A percentile compares a stretch with the other conserved stretches of the same genome.
These are phyloP conservation scores for Dioctria linearis DNA, from an alignment of 2,888 invertebrate species.

Conservation along the genomic window DNA sequence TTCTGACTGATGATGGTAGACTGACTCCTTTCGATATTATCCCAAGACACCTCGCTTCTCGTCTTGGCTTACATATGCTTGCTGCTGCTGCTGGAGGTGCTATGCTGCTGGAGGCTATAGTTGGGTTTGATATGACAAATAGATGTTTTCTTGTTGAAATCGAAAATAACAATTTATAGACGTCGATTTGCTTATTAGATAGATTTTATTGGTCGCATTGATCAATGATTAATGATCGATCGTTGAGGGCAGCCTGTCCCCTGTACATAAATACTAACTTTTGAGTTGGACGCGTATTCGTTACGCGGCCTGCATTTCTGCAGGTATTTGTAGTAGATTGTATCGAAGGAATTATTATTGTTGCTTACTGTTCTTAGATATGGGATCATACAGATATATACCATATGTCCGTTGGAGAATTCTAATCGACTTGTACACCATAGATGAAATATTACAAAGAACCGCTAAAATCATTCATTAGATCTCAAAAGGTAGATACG, in stretches of 20 bases:
- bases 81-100: background rate
- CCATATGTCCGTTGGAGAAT: background rate
- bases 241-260: background rate
- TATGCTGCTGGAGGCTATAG: too few species aligned
- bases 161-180: conserved; percentile 1
- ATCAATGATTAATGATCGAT: conserved; percentile 11
- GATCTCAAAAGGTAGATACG: background rate
- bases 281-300: background rate
- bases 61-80: background rate
- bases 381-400: background rate
- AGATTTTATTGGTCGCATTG: conserved; percentile 8
- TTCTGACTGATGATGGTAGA: background rate
- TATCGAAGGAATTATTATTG: background rate
- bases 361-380: background rate
- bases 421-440: background rate
- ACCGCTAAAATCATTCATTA: background rate
- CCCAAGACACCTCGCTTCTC: conserved; percentile 19
- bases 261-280: too few species aligned
- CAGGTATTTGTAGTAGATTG: background rate
- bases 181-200: conserved; percentile 16
- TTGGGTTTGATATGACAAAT: conserved; percentile 7
- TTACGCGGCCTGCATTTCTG: background rate
- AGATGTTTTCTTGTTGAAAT: conserved; percentile 8
- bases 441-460: background rate
- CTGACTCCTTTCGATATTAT: background rate